Evolutionary conservation across 2,113 vertebrate genomes (phyloP), one percentile per base, ranked within the genome.

Genomic region (Gallinago media): DNA sequence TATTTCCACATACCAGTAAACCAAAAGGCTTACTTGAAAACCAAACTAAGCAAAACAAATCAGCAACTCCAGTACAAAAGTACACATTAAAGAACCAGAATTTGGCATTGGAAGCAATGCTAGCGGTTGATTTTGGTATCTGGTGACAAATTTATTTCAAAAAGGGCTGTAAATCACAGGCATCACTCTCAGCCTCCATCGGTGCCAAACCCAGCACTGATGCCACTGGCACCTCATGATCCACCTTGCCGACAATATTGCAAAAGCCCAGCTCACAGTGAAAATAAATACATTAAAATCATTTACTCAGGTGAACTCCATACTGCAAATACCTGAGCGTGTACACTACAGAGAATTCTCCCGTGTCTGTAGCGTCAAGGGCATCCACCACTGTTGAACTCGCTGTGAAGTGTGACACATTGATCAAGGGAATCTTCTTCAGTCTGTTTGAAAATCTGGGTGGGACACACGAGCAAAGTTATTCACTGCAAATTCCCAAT

Each of bases 351-450:
- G 50, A 70, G 15, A 70, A n/a, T 55, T 52, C 20, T 38, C 42
- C 49, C 5, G 1, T 15, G 31, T 46, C 34, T 42, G 25, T 8
- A 22, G 12, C 15, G 22, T 34, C 32, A 22, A 38, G 27, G 20
- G 32, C 16, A 15, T 40, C 72, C 50, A 46, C 29, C 2, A 2
- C 26, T 47, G 55, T 12, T 59, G 65, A 84, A 7, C 42, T 59
- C 3, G 3, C 22, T 1, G 1, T 32, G 25, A 78, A 62, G 3
- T 15, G 40, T 21, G 54, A 21, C 54, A 46, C 2, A 0, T 22
- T 73, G 31, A 47, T 77, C 25, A 42, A 11, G 21, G 36, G 71
- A 25, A 31, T 80, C 36, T 26, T 58, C 56, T 66, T 50, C 16
- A 67, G 49, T 11, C 23, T 62, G 22, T 19, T 50, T 81, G 68